phyloP scores from a whole-genome alignment of 2,113 vertebrate species.

The Corythornis vintsioides region DNA sequence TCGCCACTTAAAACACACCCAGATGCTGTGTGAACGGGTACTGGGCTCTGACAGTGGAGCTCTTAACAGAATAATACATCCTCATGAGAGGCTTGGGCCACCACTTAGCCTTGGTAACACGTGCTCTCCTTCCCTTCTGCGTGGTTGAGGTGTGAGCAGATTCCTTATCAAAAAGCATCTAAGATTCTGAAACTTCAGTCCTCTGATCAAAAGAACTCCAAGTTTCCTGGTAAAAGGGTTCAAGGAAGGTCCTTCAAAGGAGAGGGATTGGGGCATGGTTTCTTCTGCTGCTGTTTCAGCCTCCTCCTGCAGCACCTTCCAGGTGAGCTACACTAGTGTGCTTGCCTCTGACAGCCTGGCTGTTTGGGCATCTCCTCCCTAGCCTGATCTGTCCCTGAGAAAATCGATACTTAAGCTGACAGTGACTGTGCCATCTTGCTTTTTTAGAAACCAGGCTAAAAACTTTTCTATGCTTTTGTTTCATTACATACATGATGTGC shows the following conservation, averaged over 20 bases:
- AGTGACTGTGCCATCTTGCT: background rate
- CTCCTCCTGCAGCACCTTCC: background rate
- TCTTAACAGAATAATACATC: background rate
- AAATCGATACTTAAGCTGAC: background rate
- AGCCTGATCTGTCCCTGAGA: background rate
- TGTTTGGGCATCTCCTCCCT: background rate
- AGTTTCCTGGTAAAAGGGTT: background rate
- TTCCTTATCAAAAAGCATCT: background rate
- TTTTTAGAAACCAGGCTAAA: background rate
- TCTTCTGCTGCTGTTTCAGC: background rate
- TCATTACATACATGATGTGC: rapidly evolving
- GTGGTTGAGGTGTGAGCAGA: background rate
- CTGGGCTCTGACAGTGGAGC: background rate
- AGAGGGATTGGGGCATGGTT: background rate
- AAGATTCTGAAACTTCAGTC: background rate
- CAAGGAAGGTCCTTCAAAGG: background rate
- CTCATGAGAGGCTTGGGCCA: background rate
- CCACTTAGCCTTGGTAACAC: rapidly evolving
- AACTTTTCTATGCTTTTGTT: background rate
- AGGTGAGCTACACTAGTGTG: background rate
- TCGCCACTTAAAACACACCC: background rate
- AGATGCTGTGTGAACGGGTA: background rate
- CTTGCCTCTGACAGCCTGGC: background rate
- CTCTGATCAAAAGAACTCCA: background rate
- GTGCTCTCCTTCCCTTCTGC: background rate